Evolutionary conservation across 2,797 vertebrate genomes (phyloP), one percentile per base, ranked within the genome.

Genomic region (Anguilla megastoma): DNA sequence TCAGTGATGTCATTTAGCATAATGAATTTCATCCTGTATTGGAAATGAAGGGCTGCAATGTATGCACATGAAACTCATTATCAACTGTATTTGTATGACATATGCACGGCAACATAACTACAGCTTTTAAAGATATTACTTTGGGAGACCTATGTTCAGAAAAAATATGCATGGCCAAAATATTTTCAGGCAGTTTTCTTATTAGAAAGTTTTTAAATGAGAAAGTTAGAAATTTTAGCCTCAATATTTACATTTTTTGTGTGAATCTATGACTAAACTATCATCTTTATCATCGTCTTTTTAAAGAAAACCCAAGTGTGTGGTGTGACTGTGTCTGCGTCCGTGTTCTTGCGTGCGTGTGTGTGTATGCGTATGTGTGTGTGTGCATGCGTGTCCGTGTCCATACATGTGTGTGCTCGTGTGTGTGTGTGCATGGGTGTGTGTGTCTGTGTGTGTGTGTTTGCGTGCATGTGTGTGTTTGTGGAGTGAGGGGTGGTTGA

Each of bases 11-110:
- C 21, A 83, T 83, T 50, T 52, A n/a, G 16, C 45, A 83, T 50
- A 50, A 52, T 52, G 45, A 24, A 83, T 50, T 76, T 30, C 33
- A 76, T 8, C 33, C 6, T 48, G 76, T 6, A 21, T 45, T 79
- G 52, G 48, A 87, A 50, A 87, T 48, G 74, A 41, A 79, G 33
- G 21, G 33, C 27, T 48, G 74, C 33, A 87, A 82, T 45, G 9
- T 18, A 54, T 41, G 54, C 48, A 86, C 58, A 8, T n/a, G 56
- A 87, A 87, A 66, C 58, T 79, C 52, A 60, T 79, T n/a, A 52
- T 56, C 74, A 80, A 82, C 12, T 63, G 82, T 76, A 48, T 74
- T 76, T 52, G 54, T 86, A 63, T 54, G 69, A 56, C 63, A 69
- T 24, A 60, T 21, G 58, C 1, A 58, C 18, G 0, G 21, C 58